phyloP scores from a whole-genome alignment of 2,113 vertebrate species.

The Nycticebus coucang region DNA sequence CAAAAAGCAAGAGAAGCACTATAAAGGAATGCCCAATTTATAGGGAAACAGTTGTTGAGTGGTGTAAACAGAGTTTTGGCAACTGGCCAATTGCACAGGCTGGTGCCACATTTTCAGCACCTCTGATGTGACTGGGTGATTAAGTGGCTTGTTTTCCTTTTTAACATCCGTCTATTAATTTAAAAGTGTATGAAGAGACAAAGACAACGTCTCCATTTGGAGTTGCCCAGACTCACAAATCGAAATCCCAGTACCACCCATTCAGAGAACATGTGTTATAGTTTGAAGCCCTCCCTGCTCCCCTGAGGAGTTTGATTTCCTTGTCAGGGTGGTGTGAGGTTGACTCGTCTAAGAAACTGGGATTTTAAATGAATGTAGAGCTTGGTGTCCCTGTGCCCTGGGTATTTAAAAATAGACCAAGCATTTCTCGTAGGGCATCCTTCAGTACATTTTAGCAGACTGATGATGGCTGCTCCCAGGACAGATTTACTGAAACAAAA shows the following conservation, averaged over 20 bases:
- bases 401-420: conserved; percentile 69
- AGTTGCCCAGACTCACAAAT: background rate
- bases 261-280: background rate
- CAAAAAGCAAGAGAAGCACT: background rate
- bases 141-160: background rate
- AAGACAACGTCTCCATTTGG: background rate
- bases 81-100: too few species aligned
- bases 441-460: background rate
- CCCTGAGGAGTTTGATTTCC: background rate
- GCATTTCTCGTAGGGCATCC: conserved; percentile 48
- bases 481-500: conserved; percentile 25
- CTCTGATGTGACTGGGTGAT: background rate
- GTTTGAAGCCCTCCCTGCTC: background rate
- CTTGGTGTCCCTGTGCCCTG: conserved; percentile 60
- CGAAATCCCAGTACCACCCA: background rate
- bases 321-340: background rate
- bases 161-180: background rate
- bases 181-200: background rate
- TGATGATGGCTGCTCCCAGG: background rate
- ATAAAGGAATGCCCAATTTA: background rate
- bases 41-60: background rate
- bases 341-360: background rate
- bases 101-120: background rate
- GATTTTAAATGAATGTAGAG: conserved; percentile 60
- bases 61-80: background rate